Percentiles rank a stretch among this genome's conserved stretches.
phyloP scores from a whole-genome alignment of 2,113 vertebrate genomes.

The Leiothrix lutea region DNA sequence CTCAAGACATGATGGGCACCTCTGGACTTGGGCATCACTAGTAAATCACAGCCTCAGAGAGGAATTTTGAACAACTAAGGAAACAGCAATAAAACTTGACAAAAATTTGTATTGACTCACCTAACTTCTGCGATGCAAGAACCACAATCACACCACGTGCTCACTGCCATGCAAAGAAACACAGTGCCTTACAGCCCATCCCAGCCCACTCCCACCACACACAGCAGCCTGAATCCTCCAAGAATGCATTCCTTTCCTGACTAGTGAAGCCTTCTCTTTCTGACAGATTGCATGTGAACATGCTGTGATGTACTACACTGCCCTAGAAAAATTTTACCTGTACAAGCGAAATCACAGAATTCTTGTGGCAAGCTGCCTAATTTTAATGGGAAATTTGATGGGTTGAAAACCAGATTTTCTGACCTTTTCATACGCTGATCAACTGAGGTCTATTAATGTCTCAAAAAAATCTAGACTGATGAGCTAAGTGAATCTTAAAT shows the following conservation, averaged over 20 bases:
- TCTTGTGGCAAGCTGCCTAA: neutral
- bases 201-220: neutral
- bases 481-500: neutral
- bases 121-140: neutral
- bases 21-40: neutral
- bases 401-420: neutral
- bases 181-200: neutral
- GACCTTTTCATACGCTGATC: neutral
- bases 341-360: neutral
- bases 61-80: neutral
- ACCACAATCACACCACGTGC: fast-evolving
- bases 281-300: neutral
- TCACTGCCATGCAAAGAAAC: neutral
- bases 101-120: neutral
- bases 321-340: neutral
- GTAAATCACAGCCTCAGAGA: neutral
- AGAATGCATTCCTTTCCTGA: neutral
- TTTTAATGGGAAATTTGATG: neutral
- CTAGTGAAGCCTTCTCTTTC: neutral
- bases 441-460: fast-evolving
- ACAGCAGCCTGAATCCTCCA: neutral
- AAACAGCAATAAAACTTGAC: neutral
- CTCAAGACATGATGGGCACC: neutral
- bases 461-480: neutral
- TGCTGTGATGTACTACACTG: neutral